phyloP scores from a whole-genome alignment of 2,113 vertebrate species.

The Platanista minor region DNA sequence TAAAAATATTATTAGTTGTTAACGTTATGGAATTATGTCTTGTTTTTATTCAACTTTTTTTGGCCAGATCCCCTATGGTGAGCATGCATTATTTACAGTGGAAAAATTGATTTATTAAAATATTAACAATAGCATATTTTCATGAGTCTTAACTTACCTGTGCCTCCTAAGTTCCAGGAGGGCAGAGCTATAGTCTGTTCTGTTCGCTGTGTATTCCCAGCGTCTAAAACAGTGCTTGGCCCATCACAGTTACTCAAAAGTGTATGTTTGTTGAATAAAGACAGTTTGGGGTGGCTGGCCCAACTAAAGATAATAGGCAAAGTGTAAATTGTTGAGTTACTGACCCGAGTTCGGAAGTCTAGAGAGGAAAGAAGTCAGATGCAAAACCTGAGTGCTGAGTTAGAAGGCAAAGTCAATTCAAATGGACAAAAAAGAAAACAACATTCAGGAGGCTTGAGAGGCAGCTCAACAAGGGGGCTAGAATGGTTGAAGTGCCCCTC shows the following conservation, averaged over 20 bases:
- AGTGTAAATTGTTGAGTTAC: background rate
- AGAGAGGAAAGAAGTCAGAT: background rate
- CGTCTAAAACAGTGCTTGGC: background rate
- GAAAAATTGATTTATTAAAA: background rate
- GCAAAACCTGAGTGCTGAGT: background rate
- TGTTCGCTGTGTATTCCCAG: background rate
- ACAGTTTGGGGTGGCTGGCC: background rate
- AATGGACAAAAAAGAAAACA: background rate
- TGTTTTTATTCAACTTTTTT: background rate
- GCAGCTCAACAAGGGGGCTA: rapidly evolving
- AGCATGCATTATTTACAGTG: background rate
- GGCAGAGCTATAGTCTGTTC: background rate
- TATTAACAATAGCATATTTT: background rate
- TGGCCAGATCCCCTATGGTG: background rate
- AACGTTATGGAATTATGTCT: background rate
- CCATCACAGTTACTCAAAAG: background rate
- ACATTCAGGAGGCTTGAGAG: background rate
- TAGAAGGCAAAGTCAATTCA: background rate
- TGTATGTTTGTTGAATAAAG: background rate
- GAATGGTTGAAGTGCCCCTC: rapidly evolving
- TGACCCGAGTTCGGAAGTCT: background rate
- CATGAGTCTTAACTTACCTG: background rate
- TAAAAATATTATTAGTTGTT: background rate
- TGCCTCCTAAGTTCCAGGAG: background rate
- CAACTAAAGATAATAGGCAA: background rate